phyloP scores from a whole-genome alignment of 1,140 invertebrate species.

The Drosophila micromelanica region DNA sequence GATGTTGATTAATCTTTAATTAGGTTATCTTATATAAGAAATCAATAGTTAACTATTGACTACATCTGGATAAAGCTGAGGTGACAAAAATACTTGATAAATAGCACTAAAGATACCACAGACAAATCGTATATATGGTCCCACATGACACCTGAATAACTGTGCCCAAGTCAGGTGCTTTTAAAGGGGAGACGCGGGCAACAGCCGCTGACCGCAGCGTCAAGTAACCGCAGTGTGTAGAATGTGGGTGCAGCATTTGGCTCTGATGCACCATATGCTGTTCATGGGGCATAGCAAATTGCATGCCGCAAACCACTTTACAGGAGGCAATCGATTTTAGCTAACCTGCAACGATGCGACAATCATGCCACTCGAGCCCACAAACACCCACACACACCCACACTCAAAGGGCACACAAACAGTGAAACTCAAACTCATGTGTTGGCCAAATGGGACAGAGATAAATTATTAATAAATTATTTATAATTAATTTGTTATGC shows the following conservation, averaged over 20 bases:
- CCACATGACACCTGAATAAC: slow-evolving; percentile 17
- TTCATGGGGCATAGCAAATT: slow-evolving; percentile 64
- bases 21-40: too few relatives aligned
- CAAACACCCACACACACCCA: slow-evolving; percentile 17
- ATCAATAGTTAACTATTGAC: too few relatives aligned
- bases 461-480: slow-evolving; percentile 84
- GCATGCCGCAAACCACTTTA: slow-evolving; percentile 73
- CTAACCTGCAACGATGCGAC: slow-evolving; percentile 40
- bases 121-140: neutral
- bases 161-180: slow-evolving; percentile 6
- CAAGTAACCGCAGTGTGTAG: slow-evolving; percentile 67
- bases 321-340: slow-evolving; percentile 65
- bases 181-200: neutral
- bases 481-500: slow-evolving; percentile 82
- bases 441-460: slow-evolving; percentile 72
- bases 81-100: too few relatives aligned
- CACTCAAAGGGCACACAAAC: slow-evolving; percentile 17
- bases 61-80: too few relatives aligned
- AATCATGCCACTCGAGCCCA: slow-evolving; percentile 50
- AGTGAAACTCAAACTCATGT: slow-evolving; percentile 61
- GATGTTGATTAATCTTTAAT: too few relatives aligned
- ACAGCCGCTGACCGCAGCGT: slow-evolving; percentile 59
- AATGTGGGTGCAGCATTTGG: slow-evolving; percentile 40
- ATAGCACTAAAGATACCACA: too few relatives aligned
- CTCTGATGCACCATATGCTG: neutral